These are phyloP conservation scores for Cotesia glomerata DNA, from an alignment of 1,140 invertebrate genomes.

Conservation along the genomic window DNA sequence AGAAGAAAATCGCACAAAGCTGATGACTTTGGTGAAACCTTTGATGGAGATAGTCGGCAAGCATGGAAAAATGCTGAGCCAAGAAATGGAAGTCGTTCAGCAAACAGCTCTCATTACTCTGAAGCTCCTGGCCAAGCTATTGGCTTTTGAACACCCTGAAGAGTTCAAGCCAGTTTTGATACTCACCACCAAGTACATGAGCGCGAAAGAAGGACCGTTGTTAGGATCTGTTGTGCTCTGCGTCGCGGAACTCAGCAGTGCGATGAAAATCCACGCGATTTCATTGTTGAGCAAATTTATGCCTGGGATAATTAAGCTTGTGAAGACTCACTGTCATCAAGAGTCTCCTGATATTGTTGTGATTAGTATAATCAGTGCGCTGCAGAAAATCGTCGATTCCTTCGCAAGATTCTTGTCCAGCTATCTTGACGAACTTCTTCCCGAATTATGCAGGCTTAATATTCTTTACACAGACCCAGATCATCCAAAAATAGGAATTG, in stretches of 20 bases:
- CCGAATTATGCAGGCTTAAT: conserved; percentile 68
- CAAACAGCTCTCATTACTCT: conserved; percentile 82
- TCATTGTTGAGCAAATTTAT: conserved; percentile 77
- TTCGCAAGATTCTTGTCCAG: conserved; percentile 82
- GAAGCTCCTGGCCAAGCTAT: conserved; percentile 77
- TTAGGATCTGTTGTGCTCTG: conserved; percentile 79
- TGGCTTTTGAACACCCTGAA: conserved; percentile 70
- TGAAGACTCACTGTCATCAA: conserved; percentile 62
- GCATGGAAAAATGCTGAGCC: conserved; percentile 50
- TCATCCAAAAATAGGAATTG: conserved; percentile 59
- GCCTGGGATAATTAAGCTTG: conserved; percentile 74
- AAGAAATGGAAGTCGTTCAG: conserved; percentile 70
- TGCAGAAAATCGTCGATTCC: conserved; percentile 82
- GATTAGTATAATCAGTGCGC: conserved; percentile 73
- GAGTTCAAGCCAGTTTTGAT: conserved; percentile 70
- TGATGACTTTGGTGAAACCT: conserved; percentile 68
- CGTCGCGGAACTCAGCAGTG: conserved; percentile 78
- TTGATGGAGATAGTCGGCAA: conserved; percentile 67
- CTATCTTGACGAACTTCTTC: conserved; percentile 79
- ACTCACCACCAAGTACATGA: conserved; percentile 68
- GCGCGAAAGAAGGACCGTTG: conserved; percentile 65
- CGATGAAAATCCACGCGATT: conserved; percentile 77
- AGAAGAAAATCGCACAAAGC: conserved; percentile 53
- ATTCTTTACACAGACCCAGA: conserved; percentile 52
- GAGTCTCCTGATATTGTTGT: conserved; percentile 59